Base-by-base conservation (phyloP, 2,888 invertebrate genomes). In the Callinectes sapidus region DNA sequence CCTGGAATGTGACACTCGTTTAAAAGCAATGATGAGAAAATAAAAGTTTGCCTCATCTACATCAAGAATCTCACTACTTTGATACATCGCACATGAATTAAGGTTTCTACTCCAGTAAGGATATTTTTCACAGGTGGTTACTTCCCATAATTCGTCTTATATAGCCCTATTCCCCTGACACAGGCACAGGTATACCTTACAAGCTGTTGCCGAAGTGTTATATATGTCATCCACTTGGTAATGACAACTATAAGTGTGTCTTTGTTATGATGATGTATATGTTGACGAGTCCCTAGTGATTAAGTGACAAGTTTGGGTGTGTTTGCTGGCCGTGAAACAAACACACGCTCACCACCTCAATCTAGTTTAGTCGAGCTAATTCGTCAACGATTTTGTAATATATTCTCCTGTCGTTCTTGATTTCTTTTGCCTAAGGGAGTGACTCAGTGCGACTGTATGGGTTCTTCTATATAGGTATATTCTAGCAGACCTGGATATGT, bases 261-360 rank as follows among this genome's bases (percentile, higher is more conserved):
- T 81, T 35, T 81, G 81, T 81, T 81, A 35, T 81, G 18, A 16
- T 81, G 81, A 81, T 81, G 18, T 35, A 81, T 81, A 81, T 81
- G 81, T 81, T 81, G 81, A 81, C 81, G 81, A 81, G 81, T 81
- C 81, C 71, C 28, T 71, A 28, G 71, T 28, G 71, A n/a, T 81
- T 81, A 81, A 81, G 81, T 81, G 81, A 35, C 81, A 35, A 35
- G 81, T 16, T 81, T 32, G 81, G 35, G n/a, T 71, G 81, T 35
- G 81, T 81, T 81, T 35, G 35, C 35, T 16, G 35, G 81, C 16
- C 35, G 3, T 35, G 81, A 81, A 81, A 32, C 81, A 16, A 35
- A 35, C 81, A 35, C 32, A 81, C 35, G 81, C 35, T 2, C 13
- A 35, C 16, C 35, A 81, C 1, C 81, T 81, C 35, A 35, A 23